phyloP scores from a whole-genome alignment of 2,113 vertebrate genomes.

The Alethe castanea region DNA sequence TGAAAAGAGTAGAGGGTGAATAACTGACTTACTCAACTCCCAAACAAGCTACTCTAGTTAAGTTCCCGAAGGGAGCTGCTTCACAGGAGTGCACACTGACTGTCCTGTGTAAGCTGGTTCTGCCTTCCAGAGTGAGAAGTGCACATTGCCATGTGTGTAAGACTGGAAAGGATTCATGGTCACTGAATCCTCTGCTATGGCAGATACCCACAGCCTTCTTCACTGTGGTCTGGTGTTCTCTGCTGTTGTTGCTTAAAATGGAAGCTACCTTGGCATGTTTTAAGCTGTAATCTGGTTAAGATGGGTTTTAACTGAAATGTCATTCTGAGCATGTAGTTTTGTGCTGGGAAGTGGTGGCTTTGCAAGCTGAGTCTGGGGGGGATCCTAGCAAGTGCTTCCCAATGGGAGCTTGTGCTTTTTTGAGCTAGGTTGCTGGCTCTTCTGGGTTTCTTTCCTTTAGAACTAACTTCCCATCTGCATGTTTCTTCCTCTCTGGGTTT shows the following conservation, averaged over 20 bases:
- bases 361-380: conserved; percentile 32
- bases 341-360: conserved; percentile 28
- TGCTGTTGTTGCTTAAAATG: conserved; percentile 12
- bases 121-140: not conserved
- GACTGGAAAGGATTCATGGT: not conserved
- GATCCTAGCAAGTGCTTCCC: conserved; percentile 23
- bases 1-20: not conserved
- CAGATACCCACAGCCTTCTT: conserved; percentile 19
- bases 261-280: conserved; percentile 39
- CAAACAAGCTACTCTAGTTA: not conserved
- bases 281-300: not conserved
- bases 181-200: conserved; percentile 17
- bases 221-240: not conserved
- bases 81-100: not conserved
- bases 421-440: conserved; percentile 12
- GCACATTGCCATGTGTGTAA: not conserved
- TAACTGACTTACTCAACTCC: not conserved
- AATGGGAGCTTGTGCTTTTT: not conserved
- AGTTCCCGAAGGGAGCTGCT: not conserved
- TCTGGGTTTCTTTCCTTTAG: conserved; percentile 33
- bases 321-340: conserved; percentile 11
- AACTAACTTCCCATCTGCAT: conserved; percentile 69
- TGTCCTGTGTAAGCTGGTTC: not conserved
- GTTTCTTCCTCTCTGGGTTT: conserved; percentile 70
- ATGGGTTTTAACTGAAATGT: not conserved